Evolutionary conservation across 2,113 vertebrate genomes (phyloP).

Genomic region (Hylia prasina): DNA sequence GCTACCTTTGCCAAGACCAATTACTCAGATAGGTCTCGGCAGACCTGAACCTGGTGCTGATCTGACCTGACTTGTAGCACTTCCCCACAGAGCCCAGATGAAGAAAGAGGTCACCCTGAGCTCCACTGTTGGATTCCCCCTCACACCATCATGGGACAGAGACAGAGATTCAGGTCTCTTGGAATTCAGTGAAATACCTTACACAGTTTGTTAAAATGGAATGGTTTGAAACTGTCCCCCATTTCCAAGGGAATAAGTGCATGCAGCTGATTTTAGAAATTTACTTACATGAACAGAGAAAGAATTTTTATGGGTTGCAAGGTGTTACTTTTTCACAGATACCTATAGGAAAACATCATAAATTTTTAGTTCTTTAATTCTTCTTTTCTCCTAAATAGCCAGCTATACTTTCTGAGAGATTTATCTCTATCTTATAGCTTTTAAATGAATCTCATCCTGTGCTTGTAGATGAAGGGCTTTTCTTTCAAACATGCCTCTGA

Average conservation of each 20-base stretch:
- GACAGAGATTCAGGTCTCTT: neutral
- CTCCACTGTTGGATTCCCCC: neutral
- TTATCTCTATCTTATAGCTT: neutral
- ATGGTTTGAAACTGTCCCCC: neutral
- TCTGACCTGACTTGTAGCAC: neutral
- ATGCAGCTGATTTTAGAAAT: neutral
- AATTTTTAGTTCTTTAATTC: neutral
- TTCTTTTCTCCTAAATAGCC: neutral
- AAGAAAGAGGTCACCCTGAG: neutral
- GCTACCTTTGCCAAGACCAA: neutral
- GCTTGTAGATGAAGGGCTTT: neutral
- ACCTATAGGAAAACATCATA: neutral
- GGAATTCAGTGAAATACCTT: neutral
- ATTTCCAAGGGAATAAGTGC: neutral
- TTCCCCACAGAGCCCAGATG: neutral
- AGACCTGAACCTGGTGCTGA: neutral
- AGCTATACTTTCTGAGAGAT: neutral
- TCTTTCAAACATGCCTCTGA: neutral
- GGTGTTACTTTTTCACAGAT: neutral
- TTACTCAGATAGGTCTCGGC: neutral
- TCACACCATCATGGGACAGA: neutral
- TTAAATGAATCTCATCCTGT: neutral
- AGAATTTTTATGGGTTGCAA: neutral
- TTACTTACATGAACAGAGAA: neutral
- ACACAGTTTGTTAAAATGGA: neutral